Evolutionary conservation across 2,113 vertebrate species (phyloP).

Genomic region (Chascanopsetta lugubris): DNA sequence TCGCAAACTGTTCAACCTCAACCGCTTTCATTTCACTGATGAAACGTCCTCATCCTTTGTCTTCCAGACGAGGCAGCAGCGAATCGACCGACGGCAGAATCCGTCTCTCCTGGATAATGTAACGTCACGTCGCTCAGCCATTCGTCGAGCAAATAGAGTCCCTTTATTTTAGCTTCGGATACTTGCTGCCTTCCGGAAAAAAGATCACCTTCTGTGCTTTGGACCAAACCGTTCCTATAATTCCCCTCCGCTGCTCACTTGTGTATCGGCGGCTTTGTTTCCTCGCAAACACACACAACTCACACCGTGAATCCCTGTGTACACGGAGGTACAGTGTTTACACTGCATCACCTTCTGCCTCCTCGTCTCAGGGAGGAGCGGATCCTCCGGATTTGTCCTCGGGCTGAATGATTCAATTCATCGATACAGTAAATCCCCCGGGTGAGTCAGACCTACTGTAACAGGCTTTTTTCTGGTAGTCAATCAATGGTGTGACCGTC

Average conservation of each 20-base stretch:
- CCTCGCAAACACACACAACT: neutral
- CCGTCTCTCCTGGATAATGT: neutral
- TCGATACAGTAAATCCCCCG: neutral
- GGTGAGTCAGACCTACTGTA: neutral
- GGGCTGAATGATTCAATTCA: neutral
- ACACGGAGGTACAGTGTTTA: neutral
- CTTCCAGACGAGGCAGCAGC: neutral
- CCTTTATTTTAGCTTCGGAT: neutral
- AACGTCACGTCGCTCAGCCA: neutral
- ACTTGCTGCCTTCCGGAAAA: too few species aligned
- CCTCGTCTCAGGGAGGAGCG: neutral
- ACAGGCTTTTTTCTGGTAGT: too few species aligned
- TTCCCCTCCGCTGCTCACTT: too few species aligned
- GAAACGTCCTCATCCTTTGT: neutral
- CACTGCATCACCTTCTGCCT: neutral
- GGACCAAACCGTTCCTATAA: too few species aligned
- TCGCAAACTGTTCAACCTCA: neutral
- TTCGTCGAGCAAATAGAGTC: neutral
- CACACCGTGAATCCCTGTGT: neutral
- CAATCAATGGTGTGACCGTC: neutral
- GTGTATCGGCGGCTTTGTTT: neutral
- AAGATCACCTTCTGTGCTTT: too few species aligned
- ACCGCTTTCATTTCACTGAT: neutral
- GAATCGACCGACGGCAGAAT: neutral
- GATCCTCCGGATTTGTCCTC: neutral